Conservation (phyloP, 1,140 invertebrate genomes). For the Belonocnema kinseyi region DNA sequence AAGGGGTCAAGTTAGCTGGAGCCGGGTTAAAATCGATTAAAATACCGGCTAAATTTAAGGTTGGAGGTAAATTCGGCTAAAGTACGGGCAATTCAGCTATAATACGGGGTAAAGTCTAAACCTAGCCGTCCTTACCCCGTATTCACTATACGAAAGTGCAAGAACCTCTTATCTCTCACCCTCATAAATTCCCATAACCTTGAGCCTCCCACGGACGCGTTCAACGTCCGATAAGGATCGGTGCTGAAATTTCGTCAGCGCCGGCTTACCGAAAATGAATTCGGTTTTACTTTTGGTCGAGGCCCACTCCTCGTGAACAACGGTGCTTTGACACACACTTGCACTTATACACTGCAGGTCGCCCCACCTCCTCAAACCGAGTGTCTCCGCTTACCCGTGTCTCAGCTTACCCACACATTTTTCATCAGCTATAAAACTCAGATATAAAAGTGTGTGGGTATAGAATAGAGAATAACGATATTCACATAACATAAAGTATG, state of each 20-base stretch:
- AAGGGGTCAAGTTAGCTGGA: too few species aligned
- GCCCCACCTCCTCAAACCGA: too few species aligned
- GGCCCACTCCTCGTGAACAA: background rate
- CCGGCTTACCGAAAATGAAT: constrained; percentile 21
- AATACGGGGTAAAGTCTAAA: too few species aligned
- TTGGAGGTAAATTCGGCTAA: too few species aligned
- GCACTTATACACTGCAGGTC: background rate
- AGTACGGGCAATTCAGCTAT: too few species aligned
- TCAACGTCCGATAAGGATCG: constrained; percentile 25
- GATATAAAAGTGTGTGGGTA: background rate
- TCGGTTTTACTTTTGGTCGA: constrained; percentile 29
- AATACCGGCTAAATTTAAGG: too few species aligned
- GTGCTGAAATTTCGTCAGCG: constrained; percentile 15
- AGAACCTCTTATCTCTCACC: constrained; percentile 38
- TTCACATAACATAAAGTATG: constrained; percentile 4
- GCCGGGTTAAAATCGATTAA: too few species aligned
- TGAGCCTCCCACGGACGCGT: constrained; percentile 23
- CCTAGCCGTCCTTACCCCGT: too few species aligned
- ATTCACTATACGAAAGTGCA: too few species aligned
- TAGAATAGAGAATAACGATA: constrained; percentile 5
- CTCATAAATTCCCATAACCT: constrained; percentile 1
- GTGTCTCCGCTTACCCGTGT: background rate
- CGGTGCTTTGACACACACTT: constrained; percentile 21
- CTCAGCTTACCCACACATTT: background rate
- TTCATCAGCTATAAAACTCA: background rate